Base-by-base conservation (phyloP, 2,113 vertebrate genomes). In the Rhodinocichla rosea region DNA sequence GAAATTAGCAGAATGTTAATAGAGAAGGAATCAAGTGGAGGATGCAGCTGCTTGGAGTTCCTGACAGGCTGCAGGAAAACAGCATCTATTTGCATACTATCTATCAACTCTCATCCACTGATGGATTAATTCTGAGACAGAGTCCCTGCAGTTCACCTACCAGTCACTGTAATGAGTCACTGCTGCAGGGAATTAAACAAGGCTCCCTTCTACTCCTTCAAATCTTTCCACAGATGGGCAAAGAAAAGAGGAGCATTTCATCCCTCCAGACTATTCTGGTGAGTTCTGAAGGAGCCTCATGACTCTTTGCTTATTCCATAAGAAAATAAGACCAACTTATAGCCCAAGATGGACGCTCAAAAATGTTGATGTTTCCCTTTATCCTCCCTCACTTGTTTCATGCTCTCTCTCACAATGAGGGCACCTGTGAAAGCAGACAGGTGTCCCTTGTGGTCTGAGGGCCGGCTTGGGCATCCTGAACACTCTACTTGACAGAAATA, bases 1-100 rank as follows among this genome's bases (percentile, higher is more conserved):
- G 87, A 95, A 92, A 94, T 96, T 64, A 96, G 91, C 30, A 88
- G 90, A 53, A 33, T 50, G 88, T 89, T 90, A 89, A 80, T 4
- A 83, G 94, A 89, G 90, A 84, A 95, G 87, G 85, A 95, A 86
- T 62, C 67, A 88, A 65, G 79, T 56, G 78, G 82, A 92, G 92
- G 78, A 65, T 63, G 80, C 83, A 97, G 93, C 91, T 97, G 94
- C 91, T 77, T 64, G 16, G 28, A 62, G 80, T 27, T 94, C 65
- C 85, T 96, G 87, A 77, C 78, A 87, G 62, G 85, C 89, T 86
- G 63, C 56, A 93, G 78, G 70, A 62, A 90, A 96, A 68, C 87
- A 91, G 89, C 68, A 56, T 32, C 73, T 92, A 62, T 95, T 95
- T 96, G 70, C 90, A 92, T 79, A 57, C 79, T 82, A 83, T 92